Conservation (phyloP, 2,113 vertebrate genomes). For the Enhydra lutris region DNA sequence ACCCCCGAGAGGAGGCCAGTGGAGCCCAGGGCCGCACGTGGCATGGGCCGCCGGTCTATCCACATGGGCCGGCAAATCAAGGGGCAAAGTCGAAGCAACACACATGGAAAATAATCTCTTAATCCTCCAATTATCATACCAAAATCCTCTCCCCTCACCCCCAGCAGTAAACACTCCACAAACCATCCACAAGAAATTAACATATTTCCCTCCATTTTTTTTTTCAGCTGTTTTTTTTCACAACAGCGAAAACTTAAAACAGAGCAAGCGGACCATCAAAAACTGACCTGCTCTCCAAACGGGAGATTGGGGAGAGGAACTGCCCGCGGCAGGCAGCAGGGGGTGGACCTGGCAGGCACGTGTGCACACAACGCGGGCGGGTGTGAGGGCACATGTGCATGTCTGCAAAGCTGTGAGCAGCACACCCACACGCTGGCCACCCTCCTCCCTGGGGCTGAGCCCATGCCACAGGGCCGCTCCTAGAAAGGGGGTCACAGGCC, state of each 20-base stretch:
- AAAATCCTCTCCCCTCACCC: slow-evolving; percentile 14
- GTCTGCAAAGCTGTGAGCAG: neutral
- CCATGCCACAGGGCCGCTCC: neutral
- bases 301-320: slow-evolving; percentile 82
- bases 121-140: slow-evolving; percentile 70
- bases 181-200: slow-evolving; percentile 82
- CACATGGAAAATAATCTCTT: slow-evolving; percentile 69
- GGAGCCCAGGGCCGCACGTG: neutral
- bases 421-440: neutral
- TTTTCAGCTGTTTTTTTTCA: slow-evolving; percentile 76
- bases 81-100: slow-evolving; percentile 32
- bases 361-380: slow-evolving; percentile 45
- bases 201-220: slow-evolving; percentile 84
- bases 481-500: neutral
- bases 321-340: slow-evolving; percentile 76
- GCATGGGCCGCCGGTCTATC: neutral
- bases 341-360: neutral
- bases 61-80: slow-evolving; percentile 22
- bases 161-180: slow-evolving; percentile 70
- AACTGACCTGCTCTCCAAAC: slow-evolving; percentile 83
- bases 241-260: slow-evolving; percentile 84
- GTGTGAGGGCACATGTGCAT: neutral
- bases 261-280: slow-evolving; percentile 95
- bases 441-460: neutral
- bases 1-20: neutral